Conservation (phyloP, 2,888 invertebrate genomes). For the Phengaris arion region DNA sequence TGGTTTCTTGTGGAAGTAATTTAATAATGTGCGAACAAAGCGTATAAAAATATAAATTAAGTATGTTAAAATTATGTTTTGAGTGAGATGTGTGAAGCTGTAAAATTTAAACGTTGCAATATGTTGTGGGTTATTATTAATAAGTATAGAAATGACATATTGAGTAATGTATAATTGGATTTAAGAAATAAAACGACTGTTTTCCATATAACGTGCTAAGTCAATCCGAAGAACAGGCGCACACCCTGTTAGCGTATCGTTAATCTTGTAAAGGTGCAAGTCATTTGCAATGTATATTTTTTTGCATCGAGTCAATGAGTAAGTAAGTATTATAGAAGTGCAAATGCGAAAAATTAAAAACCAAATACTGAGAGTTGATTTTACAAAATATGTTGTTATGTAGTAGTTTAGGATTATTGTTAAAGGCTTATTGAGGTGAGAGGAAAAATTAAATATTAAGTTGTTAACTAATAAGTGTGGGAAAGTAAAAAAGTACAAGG, state of each 20-base stretch:
- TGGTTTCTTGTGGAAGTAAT: not conserved
- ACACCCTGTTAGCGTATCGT: not conserved
- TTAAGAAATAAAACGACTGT: not conserved
- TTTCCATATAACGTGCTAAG: no score
- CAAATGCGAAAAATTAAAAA: no score
- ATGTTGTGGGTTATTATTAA: not conserved
- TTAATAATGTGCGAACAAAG: not conserved
- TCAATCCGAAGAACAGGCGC: no score
- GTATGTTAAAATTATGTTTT: not conserved
- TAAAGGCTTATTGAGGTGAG: no score
- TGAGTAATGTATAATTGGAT: not conserved
- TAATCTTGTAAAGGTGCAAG: slow-evolving; percentile 1
- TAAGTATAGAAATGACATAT: not conserved
- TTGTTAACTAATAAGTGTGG: no score
- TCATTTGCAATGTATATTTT: not conserved
- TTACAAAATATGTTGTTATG: no score
- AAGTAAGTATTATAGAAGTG: no score
- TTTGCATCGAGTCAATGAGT: no score
- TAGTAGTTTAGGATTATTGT: no score
- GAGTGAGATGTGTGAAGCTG: not conserved
- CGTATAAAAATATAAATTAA: not conserved
- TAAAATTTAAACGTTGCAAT: not conserved
- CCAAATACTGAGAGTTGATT: no score
- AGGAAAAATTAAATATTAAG: no score
- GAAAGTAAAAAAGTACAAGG: no score